Evolutionary conservation across 2,888 invertebrate genomes (phyloP), one percentile per base, ranked within the genome.

Genomic region (Andrena haemorrhoa): DNA sequence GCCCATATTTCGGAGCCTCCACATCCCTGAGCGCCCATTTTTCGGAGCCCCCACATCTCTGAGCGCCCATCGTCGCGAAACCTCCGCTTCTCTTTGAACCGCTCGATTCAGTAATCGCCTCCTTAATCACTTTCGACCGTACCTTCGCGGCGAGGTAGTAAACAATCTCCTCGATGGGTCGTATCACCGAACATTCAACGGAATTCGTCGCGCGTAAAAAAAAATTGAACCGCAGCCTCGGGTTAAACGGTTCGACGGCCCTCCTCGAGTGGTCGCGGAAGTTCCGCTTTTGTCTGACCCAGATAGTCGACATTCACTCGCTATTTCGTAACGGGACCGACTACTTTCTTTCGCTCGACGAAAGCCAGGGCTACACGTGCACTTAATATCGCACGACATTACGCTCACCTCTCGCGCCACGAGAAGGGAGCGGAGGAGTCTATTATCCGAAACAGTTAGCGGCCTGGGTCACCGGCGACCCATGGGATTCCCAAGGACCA

Each of bases 311-410:
- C 93, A 92, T 92, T 92, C 93, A 92, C 92, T 93, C 92, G 92
- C 92, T 93, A 93, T 93, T 93, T 93, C 93, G 93, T 93, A 93
- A 93, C 93, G 93, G 93, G 92, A 93, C 92, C 90, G 78, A 87
- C 86, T 86, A 87, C 87, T 87, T 87, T 87, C 87, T 88, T 87
- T 88, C 79, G 87, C 69, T 79, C 75, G 71, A 72, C 75, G 83
- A 79, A 66, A 75, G 72, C 58, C 71, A 60, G 26, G 26, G 49
- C 71, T 69, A 66, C 78, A 76, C 74, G 75, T 70, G 72, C 76
- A 79, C 63, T 81, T 70, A 64, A 70, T 63, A 77, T 71, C 29
- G 16, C 76, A 26, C 29, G 51, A 47, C 33, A 47, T 53, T 56
- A n/a, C 66, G n/a, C 49, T 80, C 61, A 35, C 16, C 61, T 61